These are phyloP conservation scores for Synanthedon tipuliformis DNA, from an alignment of 2,888 invertebrate genomes.

Conservation along the genomic window DNA sequence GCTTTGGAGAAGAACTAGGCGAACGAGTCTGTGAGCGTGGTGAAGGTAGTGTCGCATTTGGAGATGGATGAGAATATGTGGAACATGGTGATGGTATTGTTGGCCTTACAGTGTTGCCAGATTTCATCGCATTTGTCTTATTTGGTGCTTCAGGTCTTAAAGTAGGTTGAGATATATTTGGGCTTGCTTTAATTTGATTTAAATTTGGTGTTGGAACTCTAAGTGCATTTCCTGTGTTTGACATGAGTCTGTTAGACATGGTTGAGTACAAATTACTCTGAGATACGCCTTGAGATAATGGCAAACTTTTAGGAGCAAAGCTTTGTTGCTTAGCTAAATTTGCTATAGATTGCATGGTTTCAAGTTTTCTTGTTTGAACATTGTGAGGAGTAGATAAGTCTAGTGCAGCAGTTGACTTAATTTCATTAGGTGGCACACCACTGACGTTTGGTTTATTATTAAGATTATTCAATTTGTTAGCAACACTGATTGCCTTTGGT, in stretches of 20 bases:
- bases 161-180: conserved; percentile 22
- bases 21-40: conserved; percentile 61
- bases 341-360: conserved; percentile 66
- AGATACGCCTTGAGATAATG: conserved; percentile 23
- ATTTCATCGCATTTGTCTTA: conserved; percentile 34
- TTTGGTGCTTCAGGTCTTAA: conserved; percentile 33
- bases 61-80: conserved; percentile 34
- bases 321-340: conserved; percentile 64
- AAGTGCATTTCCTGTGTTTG: conserved; percentile 29
- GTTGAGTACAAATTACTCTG: conserved; percentile 40
- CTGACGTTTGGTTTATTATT: conserved; percentile 26
- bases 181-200: conserved; percentile 35
- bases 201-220: conserved; percentile 43
- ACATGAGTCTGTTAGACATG: conserved; percentile 33
- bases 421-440: conserved; percentile 24
- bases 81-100: conserved; percentile 24
- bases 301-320: conserved; percentile 38
- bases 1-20: conserved; percentile 63
- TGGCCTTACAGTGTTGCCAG: conserved; percentile 23
- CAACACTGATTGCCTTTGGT: conserved; percentile 47
- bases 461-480: conserved; percentile 37
- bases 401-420: conserved; percentile 50
- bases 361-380: conserved; percentile 55
- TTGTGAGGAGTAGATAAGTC: conserved; percentile 62
- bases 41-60: conserved; percentile 40